phyloP scores from a whole-genome alignment of 2,113 vertebrate species.

The Tachycineta bicolor region DNA sequence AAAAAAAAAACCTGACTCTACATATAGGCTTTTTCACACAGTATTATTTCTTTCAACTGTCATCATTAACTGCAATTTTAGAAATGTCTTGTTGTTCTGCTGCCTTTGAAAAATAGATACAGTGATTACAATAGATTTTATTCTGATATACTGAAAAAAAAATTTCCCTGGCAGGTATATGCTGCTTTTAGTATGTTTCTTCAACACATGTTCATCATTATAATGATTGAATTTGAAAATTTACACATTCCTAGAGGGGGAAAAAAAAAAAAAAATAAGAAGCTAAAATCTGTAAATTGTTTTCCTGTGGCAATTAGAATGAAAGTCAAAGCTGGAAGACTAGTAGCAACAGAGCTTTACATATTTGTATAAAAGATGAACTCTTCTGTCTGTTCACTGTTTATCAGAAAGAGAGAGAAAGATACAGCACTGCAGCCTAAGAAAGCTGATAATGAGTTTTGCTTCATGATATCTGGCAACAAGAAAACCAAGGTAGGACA shows the following conservation, averaged over 20 bases:
- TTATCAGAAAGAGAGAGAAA: neutral
- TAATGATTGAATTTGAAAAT: slow-evolving; percentile 61
- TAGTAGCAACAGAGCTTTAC: slow-evolving; percentile 53
- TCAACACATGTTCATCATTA: slow-evolving; percentile 55
- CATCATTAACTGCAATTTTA: slow-evolving; percentile 46
- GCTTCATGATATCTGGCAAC: neutral
- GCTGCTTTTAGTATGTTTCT: slow-evolving; percentile 49
- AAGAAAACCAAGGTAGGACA: neutral
- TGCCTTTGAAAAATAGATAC: slow-evolving; percentile 31
- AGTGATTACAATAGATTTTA: slow-evolving; percentile 51
- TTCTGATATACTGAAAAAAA: slow-evolving; percentile 1
- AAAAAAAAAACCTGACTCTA: slow-evolving; percentile 10
- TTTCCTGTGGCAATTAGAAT: slow-evolving; percentile 68
- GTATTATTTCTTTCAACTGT: slow-evolving; percentile 40
- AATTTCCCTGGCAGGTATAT: slow-evolving; percentile 45
- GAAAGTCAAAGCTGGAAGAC: slow-evolving; percentile 65
- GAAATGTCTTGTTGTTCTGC: slow-evolving; percentile 14
- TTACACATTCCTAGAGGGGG: slow-evolving; percentile 42
- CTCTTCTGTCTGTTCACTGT: slow-evolving; percentile 5
- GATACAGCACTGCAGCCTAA: neutral
- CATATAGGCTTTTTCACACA: slow-evolving; percentile 7
- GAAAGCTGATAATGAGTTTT: slow-evolving; percentile 16
- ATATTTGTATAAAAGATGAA: slow-evolving; percentile 55
- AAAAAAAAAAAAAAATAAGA: neutral
- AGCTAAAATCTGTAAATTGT: slow-evolving; percentile 59